These are phyloP conservation scores for Chymomyza procnemis DNA, from an alignment of 2,888 invertebrate genomes.

Conservation along the genomic window DNA sequence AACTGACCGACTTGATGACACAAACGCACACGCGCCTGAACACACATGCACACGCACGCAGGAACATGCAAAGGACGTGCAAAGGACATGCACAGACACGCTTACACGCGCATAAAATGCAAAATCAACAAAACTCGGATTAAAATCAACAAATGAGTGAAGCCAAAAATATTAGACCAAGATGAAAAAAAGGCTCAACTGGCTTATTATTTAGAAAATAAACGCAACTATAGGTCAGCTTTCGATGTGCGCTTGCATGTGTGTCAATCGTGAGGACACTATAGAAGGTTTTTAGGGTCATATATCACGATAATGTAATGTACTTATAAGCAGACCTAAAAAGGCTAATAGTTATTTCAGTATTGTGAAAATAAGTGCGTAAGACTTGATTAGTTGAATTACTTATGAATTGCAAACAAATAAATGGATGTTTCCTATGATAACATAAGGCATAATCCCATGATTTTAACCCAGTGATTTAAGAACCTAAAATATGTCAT, in stretches of 20 bases:
- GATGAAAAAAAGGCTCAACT: slow-evolving; percentile 15
- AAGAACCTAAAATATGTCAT: too few relatives aligned
- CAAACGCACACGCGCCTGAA: not conserved
- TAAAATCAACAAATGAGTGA: slow-evolving; percentile 49
- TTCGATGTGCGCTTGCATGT: slow-evolving; percentile 1
- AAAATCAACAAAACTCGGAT: slow-evolving; percentile 48
- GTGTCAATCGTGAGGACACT: not conserved
- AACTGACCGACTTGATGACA: slow-evolving; percentile 28
- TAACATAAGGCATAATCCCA: too few relatives aligned
- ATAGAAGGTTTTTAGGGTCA: not conserved
- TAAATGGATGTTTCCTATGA: too few relatives aligned
- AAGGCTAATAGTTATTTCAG: too few relatives aligned
- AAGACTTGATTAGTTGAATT: too few relatives aligned
- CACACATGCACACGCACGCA: not conserved
- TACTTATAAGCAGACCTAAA: too few relatives aligned
- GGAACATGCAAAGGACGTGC: not conserved
- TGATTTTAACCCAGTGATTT: too few relatives aligned
- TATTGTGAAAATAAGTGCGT: too few relatives aligned
- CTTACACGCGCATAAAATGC: slow-evolving; percentile 57
- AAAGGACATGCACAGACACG: slow-evolving; percentile 7
- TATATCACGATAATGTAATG: not conserved
- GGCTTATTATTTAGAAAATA: slow-evolving; percentile 5
- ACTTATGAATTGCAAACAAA: too few relatives aligned
- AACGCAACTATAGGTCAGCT: not conserved
- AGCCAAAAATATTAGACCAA: not conserved